phyloP scores from a whole-genome alignment of 2,888 invertebrate species.

The Tholera decimalis region DNA sequence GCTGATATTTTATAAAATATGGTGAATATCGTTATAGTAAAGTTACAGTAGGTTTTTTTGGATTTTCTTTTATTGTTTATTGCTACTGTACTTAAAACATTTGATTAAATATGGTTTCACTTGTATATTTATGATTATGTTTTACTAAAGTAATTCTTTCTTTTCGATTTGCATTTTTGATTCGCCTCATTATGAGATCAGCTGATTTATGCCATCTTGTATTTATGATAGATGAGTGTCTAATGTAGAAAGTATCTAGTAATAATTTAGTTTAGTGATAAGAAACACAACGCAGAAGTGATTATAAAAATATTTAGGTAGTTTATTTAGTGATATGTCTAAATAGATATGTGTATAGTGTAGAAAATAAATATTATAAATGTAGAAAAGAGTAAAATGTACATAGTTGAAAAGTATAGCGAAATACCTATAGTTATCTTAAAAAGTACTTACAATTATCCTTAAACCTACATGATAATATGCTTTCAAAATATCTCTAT shows the following conservation, averaged over 20 bases:
- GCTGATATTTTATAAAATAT: not conserved
- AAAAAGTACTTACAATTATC: not conserved
- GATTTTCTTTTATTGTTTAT: not conserved
- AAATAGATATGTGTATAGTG: not conserved
- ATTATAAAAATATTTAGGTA: not conserved
- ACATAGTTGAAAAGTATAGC: conserved; percentile 1
- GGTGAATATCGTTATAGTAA: conserved; percentile 2
- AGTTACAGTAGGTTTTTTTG: not conserved
- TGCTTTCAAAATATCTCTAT: conserved; percentile 2
- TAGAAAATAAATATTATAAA: not conserved
- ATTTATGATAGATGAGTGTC: not conserved
- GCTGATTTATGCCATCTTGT: not conserved
- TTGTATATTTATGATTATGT: not conserved
- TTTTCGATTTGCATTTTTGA: not conserved
- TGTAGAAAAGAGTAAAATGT: not conserved
- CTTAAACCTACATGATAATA: conserved; percentile 5
- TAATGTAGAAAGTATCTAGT: not conserved
- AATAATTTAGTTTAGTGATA: not conserved
- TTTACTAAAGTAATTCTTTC: not conserved
- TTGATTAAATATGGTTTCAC: not conserved
- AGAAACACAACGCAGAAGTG: not conserved
- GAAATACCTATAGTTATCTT: not conserved
- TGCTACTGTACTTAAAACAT: not conserved
- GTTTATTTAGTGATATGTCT: not conserved
- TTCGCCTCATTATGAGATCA: not conserved